phyloP scores from a whole-genome alignment of 2,888 invertebrate genomes.

The Heliconius hortense region DNA sequence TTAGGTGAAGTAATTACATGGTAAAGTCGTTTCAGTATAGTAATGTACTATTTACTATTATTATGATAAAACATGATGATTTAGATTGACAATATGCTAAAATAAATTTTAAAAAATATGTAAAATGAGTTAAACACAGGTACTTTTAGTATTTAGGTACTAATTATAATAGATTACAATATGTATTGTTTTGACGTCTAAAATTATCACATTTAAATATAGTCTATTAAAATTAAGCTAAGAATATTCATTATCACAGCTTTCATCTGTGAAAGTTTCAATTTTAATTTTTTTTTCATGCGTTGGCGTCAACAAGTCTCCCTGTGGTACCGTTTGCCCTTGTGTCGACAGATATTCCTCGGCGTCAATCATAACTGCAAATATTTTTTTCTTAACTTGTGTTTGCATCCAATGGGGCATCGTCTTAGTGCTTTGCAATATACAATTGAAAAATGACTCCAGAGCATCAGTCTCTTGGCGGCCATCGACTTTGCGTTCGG shows the following conservation, averaged over 20 bases:
- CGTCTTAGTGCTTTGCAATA: constrained; percentile 66
- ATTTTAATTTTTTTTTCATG: constrained; percentile 63
- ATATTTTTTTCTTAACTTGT: constrained; percentile 75
- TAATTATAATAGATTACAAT: neutral
- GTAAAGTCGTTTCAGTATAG: neutral
- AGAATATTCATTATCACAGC: constrained; percentile 45
- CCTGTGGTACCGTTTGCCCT: constrained; percentile 40
- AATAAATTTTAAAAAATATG: neutral
- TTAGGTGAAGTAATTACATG: neutral
- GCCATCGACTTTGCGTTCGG: constrained; percentile 41
- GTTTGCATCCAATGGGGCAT: constrained; percentile 77
- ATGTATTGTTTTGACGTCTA: neutral
- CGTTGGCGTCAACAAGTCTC: constrained; percentile 42
- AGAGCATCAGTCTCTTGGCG: constrained; percentile 59
- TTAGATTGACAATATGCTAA: too few relatives aligned
- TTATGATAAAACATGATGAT: neutral
- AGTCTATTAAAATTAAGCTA: constrained; percentile 11
- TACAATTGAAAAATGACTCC: constrained; percentile 70
- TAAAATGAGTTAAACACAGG: neutral
- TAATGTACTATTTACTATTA: neutral
- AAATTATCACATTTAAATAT: neutral
- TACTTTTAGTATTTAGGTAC: neutral
- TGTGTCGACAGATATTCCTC: constrained; percentile 64
- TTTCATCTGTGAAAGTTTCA: constrained; percentile 60
- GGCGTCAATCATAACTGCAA: constrained; percentile 71